A percentile compares a stretch with the other conserved stretches of the same genome.
Conservation (phyloP, 2,888 invertebrate genomes). For the Diaprepes abbreviatus region DNA sequence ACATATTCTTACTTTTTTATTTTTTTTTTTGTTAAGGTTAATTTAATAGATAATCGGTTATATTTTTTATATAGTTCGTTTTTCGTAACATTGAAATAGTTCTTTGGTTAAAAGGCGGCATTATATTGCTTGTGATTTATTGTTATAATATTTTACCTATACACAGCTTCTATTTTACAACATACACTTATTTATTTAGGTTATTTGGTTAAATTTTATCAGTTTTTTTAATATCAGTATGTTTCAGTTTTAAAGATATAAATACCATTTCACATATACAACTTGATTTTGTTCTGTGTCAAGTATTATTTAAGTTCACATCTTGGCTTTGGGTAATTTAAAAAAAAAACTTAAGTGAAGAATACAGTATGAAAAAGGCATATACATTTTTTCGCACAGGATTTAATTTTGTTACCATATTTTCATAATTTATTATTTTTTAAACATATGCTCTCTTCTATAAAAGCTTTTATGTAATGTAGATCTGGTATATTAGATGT, state of each 20-base stretch:
- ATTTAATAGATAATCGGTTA: no score
- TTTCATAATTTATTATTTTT: no score
- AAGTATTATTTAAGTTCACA: slow-evolving; percentile 47
- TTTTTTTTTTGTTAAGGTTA: no score
- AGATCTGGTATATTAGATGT: not conserved
- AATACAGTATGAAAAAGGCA: no score
- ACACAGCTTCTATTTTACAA: slow-evolving; percentile 9
- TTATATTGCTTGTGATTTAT: slow-evolving; percentile 1
- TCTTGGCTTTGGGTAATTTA: slow-evolving; percentile 50
- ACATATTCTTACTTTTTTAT: no score
- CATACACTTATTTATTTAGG: slow-evolving; percentile 1
- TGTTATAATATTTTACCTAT: slow-evolving; percentile 1
- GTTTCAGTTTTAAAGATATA: slow-evolving; percentile 16
- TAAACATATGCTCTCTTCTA: no score
- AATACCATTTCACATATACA: slow-evolving; percentile 50
- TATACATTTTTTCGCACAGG: no score
- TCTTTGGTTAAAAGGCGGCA: no score
- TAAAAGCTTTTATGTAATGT: slow-evolving; percentile 8
- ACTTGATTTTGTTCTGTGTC: slow-evolving; percentile 60
- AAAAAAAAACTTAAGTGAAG: not conserved
- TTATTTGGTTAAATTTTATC: not conserved
- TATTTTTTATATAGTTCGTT: no score
- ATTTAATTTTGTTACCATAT: not conserved
- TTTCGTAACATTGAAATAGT: no score
- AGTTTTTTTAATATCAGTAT: slow-evolving; percentile 1